Percentiles rank a stretch among this genome's conserved stretches.
These are phyloP conservation scores for Apamea crenata DNA, from an alignment of 2,888 invertebrate species.

Conservation along the genomic window DNA sequence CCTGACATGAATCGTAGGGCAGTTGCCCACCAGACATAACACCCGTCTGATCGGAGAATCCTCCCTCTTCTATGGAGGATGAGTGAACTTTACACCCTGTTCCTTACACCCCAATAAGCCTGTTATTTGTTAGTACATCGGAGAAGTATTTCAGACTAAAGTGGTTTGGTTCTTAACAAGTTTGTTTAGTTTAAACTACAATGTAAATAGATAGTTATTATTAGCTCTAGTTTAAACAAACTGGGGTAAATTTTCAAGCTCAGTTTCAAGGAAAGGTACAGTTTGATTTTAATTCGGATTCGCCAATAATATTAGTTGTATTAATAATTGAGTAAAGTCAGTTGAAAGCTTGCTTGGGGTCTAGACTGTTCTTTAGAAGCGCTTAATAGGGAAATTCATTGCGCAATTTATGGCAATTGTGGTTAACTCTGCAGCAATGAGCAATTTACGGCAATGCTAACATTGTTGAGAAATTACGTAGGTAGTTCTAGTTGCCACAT, in stretches of 20 bases:
- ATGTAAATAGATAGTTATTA: slow-evolving; percentile 4
- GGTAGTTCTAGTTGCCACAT: background rate
- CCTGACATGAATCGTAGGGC: too few relatives aligned
- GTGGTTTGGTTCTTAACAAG: background rate
- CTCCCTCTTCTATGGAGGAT: too few relatives aligned
- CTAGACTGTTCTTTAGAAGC: background rate
- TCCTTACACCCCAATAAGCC: too few relatives aligned
- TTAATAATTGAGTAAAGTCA: background rate
- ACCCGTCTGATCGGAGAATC: too few relatives aligned
- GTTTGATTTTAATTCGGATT: background rate
- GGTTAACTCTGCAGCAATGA: background rate
- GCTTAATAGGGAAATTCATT: background rate
- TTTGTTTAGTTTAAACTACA: background rate
- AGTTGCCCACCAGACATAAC: too few relatives aligned
- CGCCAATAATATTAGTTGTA: background rate
- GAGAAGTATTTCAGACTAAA: background rate
- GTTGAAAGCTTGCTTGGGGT: background rate
- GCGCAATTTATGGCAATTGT: too few relatives aligned
- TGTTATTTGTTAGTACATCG: background rate
- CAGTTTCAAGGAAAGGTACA: background rate
- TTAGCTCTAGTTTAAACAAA: background rate
- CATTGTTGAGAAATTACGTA: background rate
- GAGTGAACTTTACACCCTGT: too few relatives aligned
- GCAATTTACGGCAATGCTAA: background rate
- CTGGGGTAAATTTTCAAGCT: background rate